Conservation (phyloP, 2,113 vertebrate species). For the Eonycteris spelaea region DNA sequence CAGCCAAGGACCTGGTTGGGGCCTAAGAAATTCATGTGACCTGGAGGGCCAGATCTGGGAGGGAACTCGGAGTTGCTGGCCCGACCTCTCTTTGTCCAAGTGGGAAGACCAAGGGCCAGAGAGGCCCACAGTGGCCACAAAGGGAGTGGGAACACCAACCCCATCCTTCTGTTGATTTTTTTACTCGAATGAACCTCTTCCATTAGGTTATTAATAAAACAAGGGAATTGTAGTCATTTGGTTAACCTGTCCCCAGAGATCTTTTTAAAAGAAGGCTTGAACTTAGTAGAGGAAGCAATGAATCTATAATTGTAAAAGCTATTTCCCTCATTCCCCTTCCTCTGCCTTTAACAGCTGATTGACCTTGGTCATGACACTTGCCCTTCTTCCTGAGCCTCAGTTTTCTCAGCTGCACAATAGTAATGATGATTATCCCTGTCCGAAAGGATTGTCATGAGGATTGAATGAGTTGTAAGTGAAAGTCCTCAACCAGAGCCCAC, state of each 20-base stretch:
- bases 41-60: neutral
- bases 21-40: neutral
- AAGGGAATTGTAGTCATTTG: neutral
- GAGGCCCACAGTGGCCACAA: neutral
- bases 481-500: neutral
- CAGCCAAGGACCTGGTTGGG: neutral
- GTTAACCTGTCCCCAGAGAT: neutral
- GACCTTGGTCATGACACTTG: rapidly evolving
- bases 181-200: neutral
- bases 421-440: neutral
- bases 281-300: neutral
- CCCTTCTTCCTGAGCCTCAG: neutral
- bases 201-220: neutral
- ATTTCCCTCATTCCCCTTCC: neutral
- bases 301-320: neutral
- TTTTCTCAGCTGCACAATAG: neutral
- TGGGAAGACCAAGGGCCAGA: too few relatives aligned
- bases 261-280: neutral
- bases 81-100: neutral
- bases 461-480: neutral
- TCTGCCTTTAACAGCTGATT: neutral
- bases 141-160: rapidly evolving
- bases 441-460: rapidly evolving
- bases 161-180: neutral
- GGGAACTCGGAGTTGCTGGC: neutral